Conservation (phyloP, 2,113 vertebrate species). For the Entomyzon cyanotis region DNA sequence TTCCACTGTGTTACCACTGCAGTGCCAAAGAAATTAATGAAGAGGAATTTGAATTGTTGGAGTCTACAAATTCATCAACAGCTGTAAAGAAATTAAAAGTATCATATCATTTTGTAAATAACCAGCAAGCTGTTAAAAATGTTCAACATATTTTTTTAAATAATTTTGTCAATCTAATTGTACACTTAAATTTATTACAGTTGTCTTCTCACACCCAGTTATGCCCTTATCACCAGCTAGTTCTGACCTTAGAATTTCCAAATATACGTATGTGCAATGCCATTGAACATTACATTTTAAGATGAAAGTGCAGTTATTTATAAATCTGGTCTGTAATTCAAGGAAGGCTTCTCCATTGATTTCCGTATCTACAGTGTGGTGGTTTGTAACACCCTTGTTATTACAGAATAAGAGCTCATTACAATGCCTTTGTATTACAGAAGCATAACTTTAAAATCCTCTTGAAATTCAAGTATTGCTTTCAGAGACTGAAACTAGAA, state of each 20-base stretch:
- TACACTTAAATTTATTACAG: not conserved
- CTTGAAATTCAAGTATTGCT: conserved; percentile 22
- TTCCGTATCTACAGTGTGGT: not conserved
- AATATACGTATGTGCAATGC: not conserved
- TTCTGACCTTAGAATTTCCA: not conserved
- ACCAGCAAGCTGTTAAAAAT: not conserved
- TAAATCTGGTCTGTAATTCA: not conserved
- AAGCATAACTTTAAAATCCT: conserved; percentile 12
- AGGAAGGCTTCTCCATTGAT: not conserved
- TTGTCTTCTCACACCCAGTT: not conserved
- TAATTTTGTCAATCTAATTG: not conserved
- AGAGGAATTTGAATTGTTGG: not conserved
- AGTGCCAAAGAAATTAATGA: not conserved
- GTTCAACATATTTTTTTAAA: not conserved
- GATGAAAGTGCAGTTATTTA: not conserved
- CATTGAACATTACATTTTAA: not conserved
- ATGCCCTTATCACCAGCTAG: not conserved
- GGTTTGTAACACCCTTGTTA: not conserved
- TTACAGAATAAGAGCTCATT: not conserved
- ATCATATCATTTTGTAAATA: not conserved
- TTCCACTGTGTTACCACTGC: not conserved
- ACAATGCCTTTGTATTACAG: not conserved
- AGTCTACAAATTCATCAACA: not conserved
- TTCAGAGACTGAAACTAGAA: conserved; percentile 7
- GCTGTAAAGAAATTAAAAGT: not conserved